Conservation (phyloP, 2,888 invertebrate species). For the Diadromus collaris region DNA sequence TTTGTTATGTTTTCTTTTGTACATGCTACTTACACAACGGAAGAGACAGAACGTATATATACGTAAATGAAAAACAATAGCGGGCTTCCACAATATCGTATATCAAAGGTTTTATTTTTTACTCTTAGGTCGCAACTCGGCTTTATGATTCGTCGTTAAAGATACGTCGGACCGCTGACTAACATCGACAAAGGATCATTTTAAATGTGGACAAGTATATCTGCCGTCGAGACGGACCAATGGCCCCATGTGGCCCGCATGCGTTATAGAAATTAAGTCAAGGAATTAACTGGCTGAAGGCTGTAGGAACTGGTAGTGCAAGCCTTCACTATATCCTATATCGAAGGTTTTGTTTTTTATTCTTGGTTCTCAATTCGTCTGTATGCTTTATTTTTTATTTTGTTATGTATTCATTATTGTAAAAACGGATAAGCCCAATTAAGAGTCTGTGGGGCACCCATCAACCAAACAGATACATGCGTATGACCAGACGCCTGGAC, state of each 20-base stretch:
- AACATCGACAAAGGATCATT: slow-evolving; percentile 21
- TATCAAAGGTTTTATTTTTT: background rate
- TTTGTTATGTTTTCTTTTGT: slow-evolving; percentile 12
- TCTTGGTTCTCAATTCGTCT: no score
- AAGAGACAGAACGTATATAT: background rate
- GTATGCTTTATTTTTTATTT: no score
- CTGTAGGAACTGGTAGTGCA: background rate
- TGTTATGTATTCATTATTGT: no score
- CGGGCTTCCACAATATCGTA: background rate
- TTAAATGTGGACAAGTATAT: slow-evolving; percentile 11
- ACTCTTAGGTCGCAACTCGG: background rate
- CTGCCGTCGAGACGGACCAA: slow-evolving; percentile 17
- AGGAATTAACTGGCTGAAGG: slow-evolving; percentile 43
- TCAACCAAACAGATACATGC: no score
- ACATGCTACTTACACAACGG: background rate
- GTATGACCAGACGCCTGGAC: no score
- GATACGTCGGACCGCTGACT: background rate
- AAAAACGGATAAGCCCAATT: no score
- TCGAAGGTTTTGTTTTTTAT: no score
- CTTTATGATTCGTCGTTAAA: slow-evolving; percentile 2
- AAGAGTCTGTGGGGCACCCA: no score
- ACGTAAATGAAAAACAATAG: slow-evolving; percentile 7
- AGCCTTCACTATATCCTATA: no score
- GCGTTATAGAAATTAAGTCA: slow-evolving; percentile 59
- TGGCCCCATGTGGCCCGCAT: slow-evolving; percentile 27